Base-by-base conservation (phyloP, 2,113 vertebrate genomes). In the Brachyhypopomus gauderio region DNA sequence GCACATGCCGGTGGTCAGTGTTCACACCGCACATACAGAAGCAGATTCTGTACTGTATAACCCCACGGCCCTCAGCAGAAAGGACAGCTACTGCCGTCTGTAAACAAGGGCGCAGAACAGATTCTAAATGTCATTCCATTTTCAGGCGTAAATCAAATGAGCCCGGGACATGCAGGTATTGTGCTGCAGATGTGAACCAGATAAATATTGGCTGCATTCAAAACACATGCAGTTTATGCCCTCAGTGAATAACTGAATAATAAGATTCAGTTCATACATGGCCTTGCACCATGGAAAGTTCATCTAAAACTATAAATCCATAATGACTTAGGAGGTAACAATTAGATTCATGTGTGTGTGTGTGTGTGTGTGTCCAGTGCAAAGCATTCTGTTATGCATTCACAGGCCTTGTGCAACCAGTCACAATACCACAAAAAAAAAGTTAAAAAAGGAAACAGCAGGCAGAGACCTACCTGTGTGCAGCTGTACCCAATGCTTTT, bases 391-490 rank as follows among this genome's bases (percentile, higher is more conserved):
- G 62, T 78, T 45, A 72, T 76, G 58, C 67, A 72, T 63, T 78
- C 64, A 72, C 45, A 58, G 80, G 80, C 84, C 84, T 79, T 77
- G 81, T 83, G 75, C 25, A 34, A 59, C 48, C 71, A 76, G 52
- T 25, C 62, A 74, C 16, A 36, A 67, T 67, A 19, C 45, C 1
- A 23, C 16, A 30, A 64, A 64, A 17, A 5, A 60, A 69, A 8
- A 69, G 66, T 19, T 72, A 16, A 34, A 72, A 85, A 16, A 78
- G 55, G 60, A 80, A 87, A 72, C 74, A 85, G 78, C 69, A 79
- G 60, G 81, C 70, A 38, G 34, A 62, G 85, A 86, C 88, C 85
- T 87, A 88, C 88, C 88, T 88, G 84, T 59, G 83, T 66, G 78
- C 62, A 83, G 73, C 36, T 60, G 80, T 80, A 82, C 80, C 60